phyloP scores from a whole-genome alignment of 2,797 vertebrate genomes.

The Alosa sapidissima region DNA sequence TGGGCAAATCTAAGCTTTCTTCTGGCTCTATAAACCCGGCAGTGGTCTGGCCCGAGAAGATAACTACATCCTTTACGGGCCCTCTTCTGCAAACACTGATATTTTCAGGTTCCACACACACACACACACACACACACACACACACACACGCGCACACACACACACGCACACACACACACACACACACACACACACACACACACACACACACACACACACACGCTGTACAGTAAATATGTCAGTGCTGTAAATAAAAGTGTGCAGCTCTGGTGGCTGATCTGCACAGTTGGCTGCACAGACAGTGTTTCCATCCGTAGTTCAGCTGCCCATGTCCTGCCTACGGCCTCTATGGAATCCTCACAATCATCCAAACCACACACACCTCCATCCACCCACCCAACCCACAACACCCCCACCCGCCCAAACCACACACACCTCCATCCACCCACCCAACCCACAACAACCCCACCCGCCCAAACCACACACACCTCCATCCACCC shows the following conservation, averaged over 20 bases:
- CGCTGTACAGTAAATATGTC: slow-evolving; percentile 19
- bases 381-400: too few relatives aligned
- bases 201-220: too few relatives aligned
- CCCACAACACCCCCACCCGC: too few relatives aligned
- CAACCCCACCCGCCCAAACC: too few relatives aligned
- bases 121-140: not conserved
- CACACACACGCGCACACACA: not conserved
- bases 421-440: not conserved
- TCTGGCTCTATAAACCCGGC: not conserved
- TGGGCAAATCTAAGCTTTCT: too few relatives aligned
- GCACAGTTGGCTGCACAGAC: not conserved
- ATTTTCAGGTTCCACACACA: slow-evolving; percentile 10
- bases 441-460: not conserved
- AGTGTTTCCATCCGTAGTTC: not conserved
- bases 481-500: too few relatives aligned
- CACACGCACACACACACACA: not conserved
- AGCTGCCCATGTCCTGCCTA: not conserved
- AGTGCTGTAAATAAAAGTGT: not conserved
- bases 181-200: not conserved
- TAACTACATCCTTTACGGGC: slow-evolving; percentile 11
- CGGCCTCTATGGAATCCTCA: not conserved
- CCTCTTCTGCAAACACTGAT: slow-evolving; percentile 8
- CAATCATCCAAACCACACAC: not conserved
- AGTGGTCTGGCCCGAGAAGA: slow-evolving; percentile 3
- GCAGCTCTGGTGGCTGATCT: not conserved